phyloP scores from a whole-genome alignment of 2,888 invertebrate genomes.

The Aromia moschata region DNA sequence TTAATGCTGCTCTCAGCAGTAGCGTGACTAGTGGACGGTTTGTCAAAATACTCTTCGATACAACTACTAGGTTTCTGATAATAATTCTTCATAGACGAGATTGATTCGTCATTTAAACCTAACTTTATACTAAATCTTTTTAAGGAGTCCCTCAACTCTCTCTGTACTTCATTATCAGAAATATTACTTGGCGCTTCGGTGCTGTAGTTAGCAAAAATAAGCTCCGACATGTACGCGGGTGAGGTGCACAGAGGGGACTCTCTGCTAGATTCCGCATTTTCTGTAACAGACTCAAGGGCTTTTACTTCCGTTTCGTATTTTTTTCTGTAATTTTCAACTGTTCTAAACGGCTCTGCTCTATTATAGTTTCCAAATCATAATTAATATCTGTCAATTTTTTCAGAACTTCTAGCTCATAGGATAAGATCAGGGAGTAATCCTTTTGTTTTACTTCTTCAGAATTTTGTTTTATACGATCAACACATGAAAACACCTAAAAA shows the following conservation, averaged over 20 bases:
- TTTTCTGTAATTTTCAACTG: constrained; percentile 4
- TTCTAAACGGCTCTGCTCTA: constrained; percentile 21
- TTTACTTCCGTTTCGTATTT: neutral
- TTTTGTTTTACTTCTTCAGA: constrained; percentile 20
- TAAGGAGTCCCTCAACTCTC: constrained; percentile 17
- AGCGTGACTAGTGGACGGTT: neutral
- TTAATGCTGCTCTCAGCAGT: neutral
- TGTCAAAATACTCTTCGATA: neutral
- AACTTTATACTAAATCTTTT: constrained; percentile 24
- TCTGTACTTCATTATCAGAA: constrained; percentile 20
- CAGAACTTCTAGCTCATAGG: constrained; percentile 31
- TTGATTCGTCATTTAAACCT: constrained; percentile 23
- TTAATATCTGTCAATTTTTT: constrained; percentile 34
- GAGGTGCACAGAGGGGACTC: neutral
- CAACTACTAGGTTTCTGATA: constrained; percentile 27
- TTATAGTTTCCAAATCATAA: constrained; percentile 30
- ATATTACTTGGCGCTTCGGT: neutral
- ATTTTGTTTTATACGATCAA: constrained; percentile 18
- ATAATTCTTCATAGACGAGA: constrained; percentile 27
- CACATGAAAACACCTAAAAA: constrained; percentile 25
- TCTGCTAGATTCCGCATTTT: neutral
- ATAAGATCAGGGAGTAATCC: constrained; percentile 25
- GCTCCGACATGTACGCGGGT: neutral
- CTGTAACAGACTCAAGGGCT: neutral
- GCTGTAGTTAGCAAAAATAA: neutral